Percentiles rank a stretch among this genome's conserved stretches.
These are phyloP conservation scores for Xerus inauris DNA, from an alignment of 2,113 vertebrate species.

Conservation along the genomic window DNA sequence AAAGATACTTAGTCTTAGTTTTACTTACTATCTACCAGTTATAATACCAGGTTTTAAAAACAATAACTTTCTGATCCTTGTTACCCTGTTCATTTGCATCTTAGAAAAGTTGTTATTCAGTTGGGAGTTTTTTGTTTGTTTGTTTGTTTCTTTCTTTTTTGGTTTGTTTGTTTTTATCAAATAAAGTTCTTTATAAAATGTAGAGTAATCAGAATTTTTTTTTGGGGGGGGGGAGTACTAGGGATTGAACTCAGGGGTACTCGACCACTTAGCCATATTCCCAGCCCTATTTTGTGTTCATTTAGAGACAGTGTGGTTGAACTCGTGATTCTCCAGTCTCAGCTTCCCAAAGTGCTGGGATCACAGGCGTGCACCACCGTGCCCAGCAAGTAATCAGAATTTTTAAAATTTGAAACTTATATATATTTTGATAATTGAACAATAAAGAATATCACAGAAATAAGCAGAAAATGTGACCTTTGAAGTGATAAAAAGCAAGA, in stretches of 20 bases:
- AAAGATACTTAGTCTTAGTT: not conserved
- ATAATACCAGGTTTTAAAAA: not conserved
- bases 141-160: too few species aligned
- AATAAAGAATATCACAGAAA: constrained; percentile 25
- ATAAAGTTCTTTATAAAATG: constrained; percentile 7
- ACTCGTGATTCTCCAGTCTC: too few species aligned
- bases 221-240: too few species aligned
- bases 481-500: not conserved
- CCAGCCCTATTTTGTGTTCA: too few species aligned
- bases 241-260: too few species aligned
- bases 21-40: not conserved
- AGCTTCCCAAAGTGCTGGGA: too few species aligned
- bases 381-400: not conserved
- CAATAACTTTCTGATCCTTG: not conserved
- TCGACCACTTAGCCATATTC: too few species aligned
- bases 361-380: too few species aligned
- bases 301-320: too few species aligned
- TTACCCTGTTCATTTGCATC: not conserved
- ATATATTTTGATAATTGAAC: not conserved
- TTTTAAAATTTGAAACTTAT: constrained; percentile 17
- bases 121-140: not conserved
- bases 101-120: constrained; percentile 28
- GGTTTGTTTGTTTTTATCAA: not conserved
- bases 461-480: not conserved
- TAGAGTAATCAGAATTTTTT: not conserved